Conservation (phyloP, 2,113 vertebrate genomes). For the Caranx melampygus region DNA sequence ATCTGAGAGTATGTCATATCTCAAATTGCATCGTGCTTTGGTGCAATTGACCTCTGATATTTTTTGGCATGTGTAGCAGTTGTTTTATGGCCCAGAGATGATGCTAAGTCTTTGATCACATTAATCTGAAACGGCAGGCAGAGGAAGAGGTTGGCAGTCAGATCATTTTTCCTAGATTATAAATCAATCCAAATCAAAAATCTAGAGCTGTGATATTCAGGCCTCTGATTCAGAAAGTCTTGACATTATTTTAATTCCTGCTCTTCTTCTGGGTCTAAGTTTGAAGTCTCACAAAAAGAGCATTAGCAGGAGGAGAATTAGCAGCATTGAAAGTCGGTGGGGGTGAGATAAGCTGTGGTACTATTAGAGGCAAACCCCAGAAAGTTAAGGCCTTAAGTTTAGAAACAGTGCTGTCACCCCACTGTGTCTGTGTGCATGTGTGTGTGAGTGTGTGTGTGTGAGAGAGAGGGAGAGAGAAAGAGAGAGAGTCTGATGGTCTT, state of each 20-base stretch:
- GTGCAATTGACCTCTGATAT: not conserved
- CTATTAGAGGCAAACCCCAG: conserved; percentile 10
- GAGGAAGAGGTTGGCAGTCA: not conserved
- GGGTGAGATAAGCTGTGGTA: conserved; percentile 22
- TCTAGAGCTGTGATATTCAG: not conserved
- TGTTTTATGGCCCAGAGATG: not conserved
- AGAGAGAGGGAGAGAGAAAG: not conserved
- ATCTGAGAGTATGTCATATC: conserved; percentile 14
- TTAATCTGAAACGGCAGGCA: not conserved
- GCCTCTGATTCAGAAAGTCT: not conserved
- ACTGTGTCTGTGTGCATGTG: conserved; percentile 21
- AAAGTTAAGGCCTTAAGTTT: conserved; percentile 30
- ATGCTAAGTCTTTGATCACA: not conserved
- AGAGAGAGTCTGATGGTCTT: conserved; percentile 80
- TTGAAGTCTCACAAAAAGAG: conserved; percentile 24
- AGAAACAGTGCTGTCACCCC: conserved; percentile 29
- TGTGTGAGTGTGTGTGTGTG: conserved; percentile 20
- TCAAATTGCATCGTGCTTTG: conserved; percentile 17
- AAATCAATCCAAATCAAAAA: not conserved
- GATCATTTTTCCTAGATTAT: not conserved
- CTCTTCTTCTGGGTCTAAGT: not conserved
- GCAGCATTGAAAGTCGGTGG: conserved; percentile 33
- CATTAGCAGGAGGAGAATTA: conserved; percentile 1
- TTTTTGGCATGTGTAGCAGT: not conserved
- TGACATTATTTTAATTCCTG: not conserved